phyloP scores from a whole-genome alignment of 2,888 invertebrate genomes.

The Osmoderma eremita region DNA sequence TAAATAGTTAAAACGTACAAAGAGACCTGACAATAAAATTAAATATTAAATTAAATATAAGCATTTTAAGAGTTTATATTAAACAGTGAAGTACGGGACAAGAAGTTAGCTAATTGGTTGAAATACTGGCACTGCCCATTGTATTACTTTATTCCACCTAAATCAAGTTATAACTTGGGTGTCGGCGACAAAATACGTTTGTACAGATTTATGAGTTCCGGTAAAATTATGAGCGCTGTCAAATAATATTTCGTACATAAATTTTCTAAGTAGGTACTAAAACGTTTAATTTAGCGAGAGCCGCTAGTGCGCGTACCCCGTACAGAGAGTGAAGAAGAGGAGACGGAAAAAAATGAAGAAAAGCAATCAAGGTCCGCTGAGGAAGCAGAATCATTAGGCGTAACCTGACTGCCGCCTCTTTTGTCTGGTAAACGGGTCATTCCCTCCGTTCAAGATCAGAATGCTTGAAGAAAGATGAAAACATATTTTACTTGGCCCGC shows the following conservation, averaged over 20 bases:
- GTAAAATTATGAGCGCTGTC: constrained; percentile 8
- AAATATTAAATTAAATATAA: no score
- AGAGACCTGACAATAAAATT: no score
- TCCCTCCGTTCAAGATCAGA: constrained; percentile 32
- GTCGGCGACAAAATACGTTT: constrained; percentile 3
- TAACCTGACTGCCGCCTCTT: constrained; percentile 37
- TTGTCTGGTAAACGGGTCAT: constrained; percentile 34
- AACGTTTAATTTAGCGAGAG: constrained; percentile 24
- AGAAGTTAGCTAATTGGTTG: no score
- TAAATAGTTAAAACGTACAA: no score
- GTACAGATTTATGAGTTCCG: constrained; percentile 11
- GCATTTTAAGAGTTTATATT: no score
- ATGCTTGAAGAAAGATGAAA: constrained; percentile 33
- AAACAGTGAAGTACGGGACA: no score
- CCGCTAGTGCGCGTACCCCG: constrained; percentile 4
- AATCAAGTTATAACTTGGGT: background rate
- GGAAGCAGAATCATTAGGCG: constrained; percentile 34
- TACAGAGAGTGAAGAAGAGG: constrained; percentile 7
- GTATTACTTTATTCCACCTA: no score
- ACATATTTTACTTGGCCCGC: constrained; percentile 10
- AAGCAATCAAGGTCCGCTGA: constrained; percentile 32
- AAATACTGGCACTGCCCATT: no score
- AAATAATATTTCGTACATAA: constrained; percentile 27
- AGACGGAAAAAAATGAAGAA: constrained; percentile 21
- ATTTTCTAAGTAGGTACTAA: constrained; percentile 15